A percentile compares a stretch with the other conserved stretches of the same genome.
Conservation (phyloP, 1,140 invertebrate genomes). For the Probaryconus sp. region DNA sequence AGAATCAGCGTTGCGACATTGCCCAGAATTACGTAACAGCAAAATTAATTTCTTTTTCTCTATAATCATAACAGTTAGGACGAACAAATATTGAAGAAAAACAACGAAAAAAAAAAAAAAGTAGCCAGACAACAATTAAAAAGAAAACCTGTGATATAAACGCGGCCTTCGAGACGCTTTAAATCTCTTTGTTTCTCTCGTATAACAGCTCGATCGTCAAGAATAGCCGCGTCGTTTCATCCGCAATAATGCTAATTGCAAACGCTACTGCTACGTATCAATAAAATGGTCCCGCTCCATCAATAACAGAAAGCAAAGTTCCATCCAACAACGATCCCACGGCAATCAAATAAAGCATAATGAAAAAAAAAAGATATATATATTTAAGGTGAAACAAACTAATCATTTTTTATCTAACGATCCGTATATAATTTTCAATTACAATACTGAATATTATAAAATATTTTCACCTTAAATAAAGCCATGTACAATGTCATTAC, state of each 20-base stretch:
- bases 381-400: no score
- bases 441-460: no score
- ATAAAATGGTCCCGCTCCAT: slow-evolving; percentile 25
- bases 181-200: slow-evolving; percentile 37
- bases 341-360: slow-evolving; percentile 6
- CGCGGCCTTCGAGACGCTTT: slow-evolving; percentile 36
- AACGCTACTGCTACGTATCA: slow-evolving; percentile 31
- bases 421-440: no score
- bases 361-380: not conserved
- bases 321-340: slow-evolving; percentile 12
- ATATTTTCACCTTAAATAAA: no score
- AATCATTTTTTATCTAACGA: no score
- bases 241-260: slow-evolving; percentile 46
- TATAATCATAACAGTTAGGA: no score
- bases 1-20: not conserved
- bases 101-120: no score
- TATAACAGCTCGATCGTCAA: slow-evolving; percentile 35
- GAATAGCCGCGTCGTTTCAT: slow-evolving; percentile 43
- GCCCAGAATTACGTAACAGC: not conserved
- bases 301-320: slow-evolving; percentile 17
- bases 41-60: no score
- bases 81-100: no score
- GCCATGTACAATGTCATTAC: no score
- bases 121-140: no score
- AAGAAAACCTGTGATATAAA: no score